These are phyloP conservation scores for Epinephelus malabaricus DNA, from an alignment of 2,797 vertebrate genomes.

Conservation along the genomic window DNA sequence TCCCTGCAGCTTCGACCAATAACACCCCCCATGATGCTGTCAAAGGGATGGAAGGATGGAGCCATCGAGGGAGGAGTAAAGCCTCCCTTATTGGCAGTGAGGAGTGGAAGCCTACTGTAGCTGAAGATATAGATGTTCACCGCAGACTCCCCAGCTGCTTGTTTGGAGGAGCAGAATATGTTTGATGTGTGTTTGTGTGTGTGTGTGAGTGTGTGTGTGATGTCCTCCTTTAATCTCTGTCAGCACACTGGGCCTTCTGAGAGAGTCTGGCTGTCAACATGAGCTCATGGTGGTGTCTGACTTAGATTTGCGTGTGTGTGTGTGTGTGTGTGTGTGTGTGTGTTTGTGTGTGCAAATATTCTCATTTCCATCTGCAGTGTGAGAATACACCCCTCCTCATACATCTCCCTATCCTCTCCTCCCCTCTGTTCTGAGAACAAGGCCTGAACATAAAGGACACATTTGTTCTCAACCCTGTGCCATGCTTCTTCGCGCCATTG, in stretches of 20 bases:
- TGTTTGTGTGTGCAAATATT: constrained; percentile 52
- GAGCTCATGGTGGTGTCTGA: constrained; percentile 46
- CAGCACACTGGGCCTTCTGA: constrained; percentile 43
- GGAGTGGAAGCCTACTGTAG: constrained; percentile 40
- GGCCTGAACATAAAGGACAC: constrained; percentile 80
- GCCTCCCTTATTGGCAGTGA: constrained; percentile 61
- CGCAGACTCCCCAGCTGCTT: constrained; percentile 48
- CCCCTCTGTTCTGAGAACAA: constrained; percentile 55
- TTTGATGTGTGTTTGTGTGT: constrained; percentile 39
- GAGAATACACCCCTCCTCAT: constrained; percentile 58
- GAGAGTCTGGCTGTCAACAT: constrained; percentile 49
- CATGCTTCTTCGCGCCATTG: constrained; percentile 78
- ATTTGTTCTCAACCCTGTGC: constrained; percentile 83
- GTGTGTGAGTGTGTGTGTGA: constrained; percentile 12
- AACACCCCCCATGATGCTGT: constrained; percentile 54
- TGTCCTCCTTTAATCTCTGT: constrained; percentile 49
- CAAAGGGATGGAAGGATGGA: constrained; percentile 59
- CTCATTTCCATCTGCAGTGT: constrained; percentile 69
- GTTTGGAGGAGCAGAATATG: constrained; percentile 35
- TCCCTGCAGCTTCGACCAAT: constrained; percentile 60
- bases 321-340: constrained; percentile 25
- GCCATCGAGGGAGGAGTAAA: constrained; percentile 46
- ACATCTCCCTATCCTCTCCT: constrained; percentile 44
- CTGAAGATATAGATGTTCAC: constrained; percentile 57
- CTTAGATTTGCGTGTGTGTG: constrained; percentile 26